These are phyloP conservation scores for Clarias platycephalus DNA, from an alignment of 2,797 vertebrate genomes.

Conservation along the genomic window DNA sequence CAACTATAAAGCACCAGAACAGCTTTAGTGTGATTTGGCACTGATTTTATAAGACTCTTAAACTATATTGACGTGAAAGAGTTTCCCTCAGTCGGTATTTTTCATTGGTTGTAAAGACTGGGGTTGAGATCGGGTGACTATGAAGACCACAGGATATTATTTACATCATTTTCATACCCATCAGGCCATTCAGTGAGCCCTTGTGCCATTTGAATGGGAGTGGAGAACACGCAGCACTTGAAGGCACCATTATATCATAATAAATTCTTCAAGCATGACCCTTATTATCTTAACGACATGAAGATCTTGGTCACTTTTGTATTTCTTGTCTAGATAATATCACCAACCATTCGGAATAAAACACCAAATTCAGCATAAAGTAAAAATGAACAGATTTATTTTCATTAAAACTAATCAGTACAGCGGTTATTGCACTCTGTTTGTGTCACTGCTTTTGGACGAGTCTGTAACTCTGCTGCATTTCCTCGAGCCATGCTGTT, in stretches of 20 bases:
- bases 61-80: background rate
- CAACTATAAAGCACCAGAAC: background rate
- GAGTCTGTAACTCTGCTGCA: background rate
- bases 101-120: background rate
- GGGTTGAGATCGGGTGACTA: background rate
- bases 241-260: background rate
- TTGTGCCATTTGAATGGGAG: background rate
- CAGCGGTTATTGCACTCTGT: background rate
- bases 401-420: background rate
- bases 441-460: background rate
- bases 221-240: background rate
- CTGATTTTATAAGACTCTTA: background rate
- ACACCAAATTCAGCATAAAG: background rate
- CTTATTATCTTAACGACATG: background rate
- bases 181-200: background rate
- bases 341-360: background rate
- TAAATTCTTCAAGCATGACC: background rate
- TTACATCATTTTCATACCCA: background rate
- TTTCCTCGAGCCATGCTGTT: background rate
- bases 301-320: background rate
- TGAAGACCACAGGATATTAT: background rate
- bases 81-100: background rate
- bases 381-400: background rate
- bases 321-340: background rate
- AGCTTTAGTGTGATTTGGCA: background rate